These are phyloP conservation scores for Tryphoninae sp. DNA, from an alignment of 2,888 invertebrate species.

Conservation along the genomic window DNA sequence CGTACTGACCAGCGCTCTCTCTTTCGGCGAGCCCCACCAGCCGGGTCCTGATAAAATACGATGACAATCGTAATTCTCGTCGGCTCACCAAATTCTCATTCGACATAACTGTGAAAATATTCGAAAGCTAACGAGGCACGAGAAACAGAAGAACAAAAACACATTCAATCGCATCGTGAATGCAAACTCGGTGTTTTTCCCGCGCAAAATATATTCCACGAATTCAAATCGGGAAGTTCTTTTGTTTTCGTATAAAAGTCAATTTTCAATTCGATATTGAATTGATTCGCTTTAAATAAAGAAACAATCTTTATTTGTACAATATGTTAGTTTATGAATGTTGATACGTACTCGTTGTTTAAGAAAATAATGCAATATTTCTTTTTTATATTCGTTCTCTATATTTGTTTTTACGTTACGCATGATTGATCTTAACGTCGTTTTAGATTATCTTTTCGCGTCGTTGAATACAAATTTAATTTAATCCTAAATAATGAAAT, in stretches of 20 bases:
- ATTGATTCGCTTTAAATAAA: too few relatives aligned
- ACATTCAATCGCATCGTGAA: not conserved
- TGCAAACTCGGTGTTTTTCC: slow-evolving; percentile 16
- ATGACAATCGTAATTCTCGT: not conserved
- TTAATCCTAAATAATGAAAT: not conserved
- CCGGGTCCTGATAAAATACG: not conserved
- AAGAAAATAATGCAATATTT: too few relatives aligned
- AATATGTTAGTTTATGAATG: too few relatives aligned
- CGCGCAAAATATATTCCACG: slow-evolving; percentile 20
- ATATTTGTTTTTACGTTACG: too few relatives aligned
- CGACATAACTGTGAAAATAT: not conserved
- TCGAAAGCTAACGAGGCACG: not conserved
- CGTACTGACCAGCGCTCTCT: slow-evolving; percentile 8
- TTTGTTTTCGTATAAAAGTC: not conserved
- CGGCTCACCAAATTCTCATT: not conserved
- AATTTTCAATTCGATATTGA: too few relatives aligned
- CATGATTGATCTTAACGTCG: too few relatives aligned
- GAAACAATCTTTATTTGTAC: too few relatives aligned
- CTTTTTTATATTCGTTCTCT: too few relatives aligned
- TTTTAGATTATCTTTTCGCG: too few relatives aligned
- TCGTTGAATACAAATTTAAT: too few relatives aligned
- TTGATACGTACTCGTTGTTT: too few relatives aligned
- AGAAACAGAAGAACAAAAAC: not conserved
- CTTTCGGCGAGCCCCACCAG: not conserved
- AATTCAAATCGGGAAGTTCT: not conserved